These are phyloP conservation scores for Antheraea mylitta DNA, from an alignment of 1,140 invertebrate genomes.

Conservation along the genomic window DNA sequence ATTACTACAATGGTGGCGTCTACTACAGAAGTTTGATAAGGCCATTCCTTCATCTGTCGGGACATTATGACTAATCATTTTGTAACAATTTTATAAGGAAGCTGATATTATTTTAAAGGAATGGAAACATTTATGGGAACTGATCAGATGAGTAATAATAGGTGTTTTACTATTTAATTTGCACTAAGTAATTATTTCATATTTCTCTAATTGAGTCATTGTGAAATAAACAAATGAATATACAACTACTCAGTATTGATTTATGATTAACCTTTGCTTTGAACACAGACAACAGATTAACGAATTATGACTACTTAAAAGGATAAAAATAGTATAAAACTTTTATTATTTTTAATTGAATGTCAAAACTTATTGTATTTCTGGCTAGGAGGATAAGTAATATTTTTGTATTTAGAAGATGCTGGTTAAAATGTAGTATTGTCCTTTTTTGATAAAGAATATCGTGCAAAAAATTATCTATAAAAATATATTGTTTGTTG, in stretches of 20 bases:
- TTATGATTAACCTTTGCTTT: no score
- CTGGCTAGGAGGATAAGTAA: no score
- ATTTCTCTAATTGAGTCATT: not conserved
- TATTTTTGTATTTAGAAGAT: no score
- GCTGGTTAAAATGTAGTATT: no score
- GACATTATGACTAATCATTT: not conserved
- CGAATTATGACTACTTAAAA: no score
- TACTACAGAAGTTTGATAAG: not conserved
- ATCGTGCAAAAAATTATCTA: no score
- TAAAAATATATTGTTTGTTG: no score
- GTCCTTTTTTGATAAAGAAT: no score
- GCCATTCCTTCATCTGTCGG: not conserved
- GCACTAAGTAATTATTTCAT: not conserved
- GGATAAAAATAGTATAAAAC: no score
- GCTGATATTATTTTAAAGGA: not conserved
- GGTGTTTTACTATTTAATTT: conserved; percentile 2
- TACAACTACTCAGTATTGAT: not conserved
- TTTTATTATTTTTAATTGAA: no score
- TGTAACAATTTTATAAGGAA: not conserved
- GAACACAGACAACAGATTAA: no score
- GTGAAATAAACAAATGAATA: not conserved
- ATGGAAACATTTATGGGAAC: not conserved
- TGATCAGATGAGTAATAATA: not conserved
- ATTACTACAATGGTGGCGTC: not conserved
- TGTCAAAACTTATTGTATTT: no score